phyloP scores from a whole-genome alignment of 2,888 invertebrate species.

The Drosophila anomelani region DNA sequence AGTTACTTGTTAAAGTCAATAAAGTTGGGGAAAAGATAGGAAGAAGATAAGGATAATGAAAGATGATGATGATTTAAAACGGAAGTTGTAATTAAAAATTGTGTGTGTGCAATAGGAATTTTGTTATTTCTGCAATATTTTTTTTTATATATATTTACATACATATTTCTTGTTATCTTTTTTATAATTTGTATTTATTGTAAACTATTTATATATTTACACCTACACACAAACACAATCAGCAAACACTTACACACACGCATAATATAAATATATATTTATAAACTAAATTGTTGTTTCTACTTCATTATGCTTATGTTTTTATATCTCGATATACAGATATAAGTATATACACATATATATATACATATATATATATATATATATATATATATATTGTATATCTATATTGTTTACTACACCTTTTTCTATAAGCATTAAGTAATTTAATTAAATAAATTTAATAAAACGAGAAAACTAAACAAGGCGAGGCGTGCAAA shows the following conservation, averaged over 20 bases:
- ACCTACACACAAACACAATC: slow-evolving; percentile 31
- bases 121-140: slow-evolving; percentile 55
- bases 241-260: slow-evolving; percentile 29
- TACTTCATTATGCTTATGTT: slow-evolving; percentile 59
- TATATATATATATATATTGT: slow-evolving; percentile 22
- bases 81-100: slow-evolving; percentile 19
- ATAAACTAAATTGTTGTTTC: slow-evolving; percentile 69
- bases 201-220: slow-evolving; percentile 54
- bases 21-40: slow-evolving; percentile 14
- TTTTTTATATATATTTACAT: slow-evolving; percentile 33
- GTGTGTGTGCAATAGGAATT: slow-evolving; percentile 39
- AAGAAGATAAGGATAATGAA: slow-evolving; percentile 9
- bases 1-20: slow-evolving; percentile 63
- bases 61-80: slow-evolving; percentile 16
- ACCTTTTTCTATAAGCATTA: slow-evolving; percentile 68
- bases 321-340: slow-evolving; percentile 54
- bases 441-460: slow-evolving; percentile 73
- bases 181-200: slow-evolving; percentile 62
- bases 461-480: slow-evolving; percentile 59
- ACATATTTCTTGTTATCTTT: slow-evolving; percentile 39
- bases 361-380: no score
- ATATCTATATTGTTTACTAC: slow-evolving; percentile 62
- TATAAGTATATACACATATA: slow-evolving; percentile 38
- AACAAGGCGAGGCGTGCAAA: slow-evolving; percentile 50
- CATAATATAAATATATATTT: slow-evolving; percentile 64